A percentile compares a stretch with the other conserved stretches of the same genome.
These are phyloP conservation scores for Philaethria dido DNA, from an alignment of 2,888 invertebrate species.

Conservation along the genomic window DNA sequence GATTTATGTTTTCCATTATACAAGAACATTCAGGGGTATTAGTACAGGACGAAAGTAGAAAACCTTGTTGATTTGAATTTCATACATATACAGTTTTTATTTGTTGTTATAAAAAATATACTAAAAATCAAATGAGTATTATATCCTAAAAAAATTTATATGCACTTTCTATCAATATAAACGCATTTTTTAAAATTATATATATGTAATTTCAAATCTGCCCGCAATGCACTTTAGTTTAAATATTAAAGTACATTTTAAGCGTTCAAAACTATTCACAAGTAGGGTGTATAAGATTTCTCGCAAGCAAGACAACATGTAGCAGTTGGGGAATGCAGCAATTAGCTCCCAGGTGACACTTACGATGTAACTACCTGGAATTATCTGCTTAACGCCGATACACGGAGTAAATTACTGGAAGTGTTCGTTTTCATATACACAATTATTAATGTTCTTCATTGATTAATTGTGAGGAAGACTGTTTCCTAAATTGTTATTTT, in stretches of 20 bases:
- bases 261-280: slow-evolving; percentile 17
- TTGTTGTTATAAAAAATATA: neutral
- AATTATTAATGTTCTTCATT: neutral
- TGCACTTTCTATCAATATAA: neutral
- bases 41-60: slow-evolving; percentile 19
- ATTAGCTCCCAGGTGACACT: slow-evolving; percentile 78
- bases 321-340: slow-evolving; percentile 56
- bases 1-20: slow-evolving; percentile 76
- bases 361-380: slow-evolving; percentile 69
- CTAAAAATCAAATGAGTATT: no score
- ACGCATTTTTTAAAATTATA: neutral
- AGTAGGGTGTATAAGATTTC: slow-evolving; percentile 30
- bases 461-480: neutral
- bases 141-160: neutral
- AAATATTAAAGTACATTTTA: neutral
- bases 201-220: neutral
- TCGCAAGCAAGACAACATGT: slow-evolving; percentile 33
- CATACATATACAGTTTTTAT: neutral
- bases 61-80: slow-evolving; percentile 10
- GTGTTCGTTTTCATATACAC: neutral
- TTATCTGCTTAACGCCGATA: slow-evolving; percentile 74
- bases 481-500: neutral
- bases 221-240: neutral
- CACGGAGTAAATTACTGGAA: slow-evolving; percentile 41
- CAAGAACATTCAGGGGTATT: slow-evolving; percentile 22